Evolutionary conservation across 2,113 vertebrate genomes (phyloP).

Genomic region (Pelodiscus sinensis): DNA sequence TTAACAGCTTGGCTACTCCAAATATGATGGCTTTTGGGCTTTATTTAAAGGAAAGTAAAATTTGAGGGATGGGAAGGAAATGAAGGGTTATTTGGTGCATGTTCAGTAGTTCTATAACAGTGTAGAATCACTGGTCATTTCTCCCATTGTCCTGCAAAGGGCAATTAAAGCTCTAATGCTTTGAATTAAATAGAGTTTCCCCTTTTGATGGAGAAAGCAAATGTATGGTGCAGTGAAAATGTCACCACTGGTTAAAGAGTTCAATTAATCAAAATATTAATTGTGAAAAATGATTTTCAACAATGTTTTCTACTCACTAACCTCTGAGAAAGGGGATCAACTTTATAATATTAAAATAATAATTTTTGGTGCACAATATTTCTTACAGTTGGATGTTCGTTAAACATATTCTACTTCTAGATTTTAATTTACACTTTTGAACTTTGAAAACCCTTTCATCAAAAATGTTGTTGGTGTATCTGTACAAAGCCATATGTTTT

Average conservation of each 20-base stretch:
- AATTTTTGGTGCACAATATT: constrained; percentile 31
- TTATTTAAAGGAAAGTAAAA: neutral
- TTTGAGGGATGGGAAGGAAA: neutral
- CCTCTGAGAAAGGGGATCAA: neutral
- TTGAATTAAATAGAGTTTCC: neutral
- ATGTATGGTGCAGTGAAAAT: neutral
- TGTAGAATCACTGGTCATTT: constrained; percentile 3
- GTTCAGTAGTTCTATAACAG: neutral
- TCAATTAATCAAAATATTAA: neutral
- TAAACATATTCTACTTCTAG: neutral
- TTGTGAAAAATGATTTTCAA: neutral
- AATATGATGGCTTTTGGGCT: neutral
- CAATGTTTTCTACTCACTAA: neutral
- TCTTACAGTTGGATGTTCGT: constrained; percentile 25
- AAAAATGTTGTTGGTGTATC: constrained; percentile 38
- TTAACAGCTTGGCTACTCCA: neutral
- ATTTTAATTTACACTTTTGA: constrained; percentile 51
- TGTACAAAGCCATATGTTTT: constrained; percentile 62
- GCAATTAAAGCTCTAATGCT: neutral
- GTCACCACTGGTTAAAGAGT: neutral
- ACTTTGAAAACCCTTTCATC: constrained; percentile 59
- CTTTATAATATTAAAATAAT: neutral
- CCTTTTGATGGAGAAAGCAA: neutral
- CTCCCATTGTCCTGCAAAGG: neutral
- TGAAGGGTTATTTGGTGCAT: neutral